Conservation (phyloP, 2,888 invertebrate species). For the Andrena bucephala region DNA sequence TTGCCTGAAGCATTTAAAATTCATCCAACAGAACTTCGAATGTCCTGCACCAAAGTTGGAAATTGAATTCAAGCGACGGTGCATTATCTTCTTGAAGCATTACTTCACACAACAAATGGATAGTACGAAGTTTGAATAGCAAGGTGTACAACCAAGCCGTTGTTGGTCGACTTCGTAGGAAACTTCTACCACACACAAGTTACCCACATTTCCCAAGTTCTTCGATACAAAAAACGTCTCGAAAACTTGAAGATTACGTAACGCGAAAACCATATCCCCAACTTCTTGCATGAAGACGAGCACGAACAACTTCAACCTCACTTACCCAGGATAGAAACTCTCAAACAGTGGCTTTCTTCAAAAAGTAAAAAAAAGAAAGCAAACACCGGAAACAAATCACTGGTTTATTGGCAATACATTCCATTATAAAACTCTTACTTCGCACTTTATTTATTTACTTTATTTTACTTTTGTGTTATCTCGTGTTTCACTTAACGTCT, state of each 20-base stretch:
- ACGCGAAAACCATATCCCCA: background rate
- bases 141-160: background rate
- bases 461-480: too few relatives aligned
- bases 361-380: too few relatives aligned
- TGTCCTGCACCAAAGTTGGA: background rate
- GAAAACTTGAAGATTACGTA: background rate
- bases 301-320: background rate
- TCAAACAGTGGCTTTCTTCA: too few relatives aligned
- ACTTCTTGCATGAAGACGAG: background rate
- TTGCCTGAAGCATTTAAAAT: background rate
- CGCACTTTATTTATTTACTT: too few relatives aligned
- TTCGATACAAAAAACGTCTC: slow-evolving; percentile 21
- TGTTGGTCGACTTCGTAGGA: too few relatives aligned
- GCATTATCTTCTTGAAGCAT: slow-evolving; percentile 19
- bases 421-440: too few relatives aligned
- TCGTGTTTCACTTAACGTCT: too few relatives aligned
- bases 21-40: background rate
- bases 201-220: slow-evolving; percentile 4
- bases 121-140: slow-evolving; percentile 21
- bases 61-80: slow-evolving; percentile 9
- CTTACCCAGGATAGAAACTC: too few relatives aligned
- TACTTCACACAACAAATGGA: slow-evolving; percentile 16
- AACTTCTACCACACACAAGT: too few relatives aligned
- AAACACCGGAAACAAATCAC: too few relatives aligned
- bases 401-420: too few relatives aligned